A percentile compares a stretch with the other conserved stretches of the same genome.
Conservation (phyloP, 1,140 invertebrate species). For the Proctacanthus coquilletti region DNA sequence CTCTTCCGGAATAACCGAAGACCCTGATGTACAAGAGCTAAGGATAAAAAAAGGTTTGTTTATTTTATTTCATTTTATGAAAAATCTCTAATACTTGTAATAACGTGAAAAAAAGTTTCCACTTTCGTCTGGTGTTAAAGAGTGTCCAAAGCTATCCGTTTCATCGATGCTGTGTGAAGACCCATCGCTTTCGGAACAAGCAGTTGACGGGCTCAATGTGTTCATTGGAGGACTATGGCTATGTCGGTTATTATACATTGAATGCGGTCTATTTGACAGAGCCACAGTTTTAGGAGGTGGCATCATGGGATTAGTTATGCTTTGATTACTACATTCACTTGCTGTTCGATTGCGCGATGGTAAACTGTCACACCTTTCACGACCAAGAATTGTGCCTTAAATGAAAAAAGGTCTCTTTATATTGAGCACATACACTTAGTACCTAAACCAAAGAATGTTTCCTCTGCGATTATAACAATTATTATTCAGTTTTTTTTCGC, state of each 20-base stretch:
- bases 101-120: constrained; percentile 13
- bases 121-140: constrained; percentile 47
- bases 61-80: too few species aligned
- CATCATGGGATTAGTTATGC: constrained; percentile 13
- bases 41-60: too few species aligned
- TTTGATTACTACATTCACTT: constrained; percentile 39
- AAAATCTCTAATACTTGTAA: constrained; percentile 3
- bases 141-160: constrained; percentile 23
- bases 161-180: constrained; percentile 54
- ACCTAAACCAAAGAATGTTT: constrained; percentile 11
- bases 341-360: constrained; percentile 46
- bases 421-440: neutral
- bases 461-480: constrained; percentile 7
- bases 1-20: constrained; percentile 43
- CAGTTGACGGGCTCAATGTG: constrained; percentile 32
- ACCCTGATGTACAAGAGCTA: constrained; percentile 1
- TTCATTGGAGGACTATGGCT: constrained; percentile 45
- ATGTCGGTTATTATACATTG: constrained; percentile 34
- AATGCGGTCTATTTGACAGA: constrained; percentile 36
- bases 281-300: constrained; percentile 23
- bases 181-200: constrained; percentile 52
- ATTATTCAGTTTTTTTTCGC: too few species aligned
- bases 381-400: constrained; percentile 21
- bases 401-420: neutral
- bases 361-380: constrained; percentile 65